Conservation (phyloP, 2,888 invertebrate species). For the Sceliomorpha sp. region DNA sequence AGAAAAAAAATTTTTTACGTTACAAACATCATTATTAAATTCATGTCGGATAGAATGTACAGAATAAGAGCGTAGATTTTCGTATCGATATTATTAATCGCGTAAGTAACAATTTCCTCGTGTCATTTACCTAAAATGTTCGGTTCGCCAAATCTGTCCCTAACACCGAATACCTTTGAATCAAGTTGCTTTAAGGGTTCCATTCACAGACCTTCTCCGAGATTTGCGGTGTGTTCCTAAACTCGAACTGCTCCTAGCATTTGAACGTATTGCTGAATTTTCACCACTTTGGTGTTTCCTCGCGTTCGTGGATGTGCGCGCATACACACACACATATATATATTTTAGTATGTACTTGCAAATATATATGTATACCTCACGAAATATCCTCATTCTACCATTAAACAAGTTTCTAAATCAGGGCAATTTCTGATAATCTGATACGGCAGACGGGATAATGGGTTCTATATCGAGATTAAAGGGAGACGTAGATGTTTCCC, state of each 20-base stretch:
- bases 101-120: constrained; percentile 20
- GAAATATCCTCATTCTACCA: constrained; percentile 23
- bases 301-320: constrained; percentile 27
- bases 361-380: constrained; percentile 11
- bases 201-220: constrained; percentile 28
- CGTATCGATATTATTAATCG: constrained; percentile 30
- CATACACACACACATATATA: no score
- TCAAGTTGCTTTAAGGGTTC: constrained; percentile 21
- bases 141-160: constrained; percentile 31
- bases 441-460: constrained; percentile 33
- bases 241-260: constrained; percentile 33
- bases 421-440: constrained; percentile 42
- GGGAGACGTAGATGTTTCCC: constrained; percentile 18
- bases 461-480: constrained; percentile 42
- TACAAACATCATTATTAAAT: no score
- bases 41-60: no score
- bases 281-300: constrained; percentile 60
- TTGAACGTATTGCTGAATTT: constrained; percentile 42
- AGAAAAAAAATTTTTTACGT: no score
- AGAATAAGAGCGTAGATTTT: no score
- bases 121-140: constrained; percentile 37
- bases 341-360: no score
- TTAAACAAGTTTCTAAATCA: constrained; percentile 45
- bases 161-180: constrained; percentile 7
- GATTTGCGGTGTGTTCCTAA: constrained; percentile 39